A percentile compares a stretch with the other conserved stretches of the same genome.
Conservation (phyloP, 1,140 invertebrate genomes). For the Tachypleus tridentatus region DNA sequence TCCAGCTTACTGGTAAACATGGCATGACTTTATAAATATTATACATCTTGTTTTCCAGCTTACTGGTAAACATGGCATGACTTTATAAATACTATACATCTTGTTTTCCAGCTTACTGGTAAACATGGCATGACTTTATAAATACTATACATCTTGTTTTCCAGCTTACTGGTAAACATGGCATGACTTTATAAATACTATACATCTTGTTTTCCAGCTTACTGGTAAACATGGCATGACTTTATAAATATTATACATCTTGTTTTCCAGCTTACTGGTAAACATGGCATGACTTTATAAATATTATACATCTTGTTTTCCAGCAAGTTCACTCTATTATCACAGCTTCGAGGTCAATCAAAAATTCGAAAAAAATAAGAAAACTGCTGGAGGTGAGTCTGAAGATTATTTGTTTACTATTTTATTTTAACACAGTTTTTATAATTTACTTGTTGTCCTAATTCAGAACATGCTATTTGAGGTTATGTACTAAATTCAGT, state of each 20-base stretch:
- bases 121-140: too few species aligned
- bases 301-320: conserved; percentile 1
- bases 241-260: too few species aligned
- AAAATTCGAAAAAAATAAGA: conserved; percentile 76
- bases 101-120: conserved; percentile 42
- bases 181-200: too few species aligned
- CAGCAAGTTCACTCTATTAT: conserved; percentile 88
- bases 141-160: conserved; percentile 2
- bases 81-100: too few species aligned
- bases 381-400: conserved; percentile 64
- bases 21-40: too few species aligned
- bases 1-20: conserved; percentile 41
- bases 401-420: not conserved
- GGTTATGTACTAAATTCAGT: too few species aligned
- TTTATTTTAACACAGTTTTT: too few species aligned
- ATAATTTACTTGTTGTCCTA: too few species aligned
- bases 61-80: too few species aligned
- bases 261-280: conserved; percentile 37
- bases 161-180: conserved; percentile 42
- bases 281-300: too few species aligned
- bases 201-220: conserved; percentile 38
- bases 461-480: too few species aligned
- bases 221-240: too few species aligned
- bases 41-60: conserved; percentile 38
- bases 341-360: conserved; percentile 78